Base-by-base conservation (phyloP, 2,113 vertebrate genomes). In the Cervus canadensis region DNA sequence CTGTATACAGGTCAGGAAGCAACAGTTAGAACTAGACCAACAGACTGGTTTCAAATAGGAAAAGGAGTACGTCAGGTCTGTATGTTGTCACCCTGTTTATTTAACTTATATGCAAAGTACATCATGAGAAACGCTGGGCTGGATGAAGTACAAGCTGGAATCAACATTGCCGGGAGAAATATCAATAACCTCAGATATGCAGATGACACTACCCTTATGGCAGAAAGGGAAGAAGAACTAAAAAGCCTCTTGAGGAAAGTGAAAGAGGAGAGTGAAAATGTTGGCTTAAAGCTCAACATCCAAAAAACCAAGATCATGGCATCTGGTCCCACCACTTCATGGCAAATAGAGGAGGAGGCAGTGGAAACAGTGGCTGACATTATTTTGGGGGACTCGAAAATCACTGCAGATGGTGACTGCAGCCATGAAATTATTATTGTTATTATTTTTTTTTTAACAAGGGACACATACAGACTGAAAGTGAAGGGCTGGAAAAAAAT, bases 301-400 rank as follows among this genome's bases (percentile, higher is more conserved):
- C 15, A 33, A 1, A 33, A 64, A 64, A 33, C 0, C 7, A 64
- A 64, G 62, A 64, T 64, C 30, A 33, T 33, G 30, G 62, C 62
- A 33, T 64, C 62, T 8, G 3, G 62, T n/a, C 62, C 62, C 62
- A 64, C 17, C 30, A 33, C 15, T n/a, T 64, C 62, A n/a, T 17
- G 62, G 15, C 0, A 64, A 17, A 64, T 64, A 64, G 62, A 64
- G 17, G 62, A 15, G 15, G 30, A n/a, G 16, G 33, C 14, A 33
- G 28, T 33, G 6, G 30, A 62, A 62, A 33, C 30, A 64, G 62
- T 33, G 62, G 15, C 30, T 33, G 30, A 33, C 30, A 16, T 33
- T 64, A 64, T 64, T 64, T 64, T 7, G 1, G 1, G 14, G 30
- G 30, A 3, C 30, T 64, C 0, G 0, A 64, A 64, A 64, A 33